These are phyloP conservation scores for Odontamblyopus rebecca DNA, from an alignment of 2,797 vertebrate species.

Conservation along the genomic window DNA sequence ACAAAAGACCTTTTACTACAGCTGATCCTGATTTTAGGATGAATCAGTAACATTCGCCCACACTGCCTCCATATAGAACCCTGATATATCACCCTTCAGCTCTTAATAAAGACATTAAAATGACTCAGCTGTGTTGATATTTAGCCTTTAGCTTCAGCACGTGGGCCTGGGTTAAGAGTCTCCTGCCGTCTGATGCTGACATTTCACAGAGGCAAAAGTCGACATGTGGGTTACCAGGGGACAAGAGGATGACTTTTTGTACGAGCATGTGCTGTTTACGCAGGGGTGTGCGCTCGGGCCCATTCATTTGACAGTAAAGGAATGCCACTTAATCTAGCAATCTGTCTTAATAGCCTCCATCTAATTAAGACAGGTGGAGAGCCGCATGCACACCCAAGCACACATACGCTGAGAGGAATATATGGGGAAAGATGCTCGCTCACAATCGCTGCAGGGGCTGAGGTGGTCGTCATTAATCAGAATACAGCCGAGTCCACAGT, in stretches of 20 bases:
- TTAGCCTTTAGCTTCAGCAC: conserved; percentile 1
- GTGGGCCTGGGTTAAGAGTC: conserved; percentile 9
- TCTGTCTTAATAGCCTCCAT: conserved; percentile 61
- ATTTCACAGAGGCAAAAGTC: conserved; percentile 9
- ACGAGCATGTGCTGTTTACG: conserved; percentile 7
- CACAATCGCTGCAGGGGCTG: conserved; percentile 20
- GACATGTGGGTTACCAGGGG: background rate
- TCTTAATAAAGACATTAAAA: background rate
- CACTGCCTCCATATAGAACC: background rate
- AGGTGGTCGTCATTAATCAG: conserved; percentile 59
- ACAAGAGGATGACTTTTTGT: conserved; percentile 18
- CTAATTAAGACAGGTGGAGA: conserved; percentile 66
- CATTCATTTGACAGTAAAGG: conserved; percentile 53
- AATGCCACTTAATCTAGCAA: conserved; percentile 63
- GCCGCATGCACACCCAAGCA: conserved; percentile 30
- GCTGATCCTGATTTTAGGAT: background rate
- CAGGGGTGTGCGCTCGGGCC: conserved; percentile 5
- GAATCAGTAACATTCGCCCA: background rate
- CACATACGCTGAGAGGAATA: conserved; percentile 8
- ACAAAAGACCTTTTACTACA: background rate
- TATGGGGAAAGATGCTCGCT: background rate
- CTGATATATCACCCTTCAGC: background rate
- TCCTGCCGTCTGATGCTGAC: conserved; percentile 12
- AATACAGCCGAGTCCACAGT: conserved; percentile 22
- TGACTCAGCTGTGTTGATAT: conserved; percentile 6